These are phyloP conservation scores for Progne subis DNA, from an alignment of 2,113 vertebrate species.

Conservation along the genomic window DNA sequence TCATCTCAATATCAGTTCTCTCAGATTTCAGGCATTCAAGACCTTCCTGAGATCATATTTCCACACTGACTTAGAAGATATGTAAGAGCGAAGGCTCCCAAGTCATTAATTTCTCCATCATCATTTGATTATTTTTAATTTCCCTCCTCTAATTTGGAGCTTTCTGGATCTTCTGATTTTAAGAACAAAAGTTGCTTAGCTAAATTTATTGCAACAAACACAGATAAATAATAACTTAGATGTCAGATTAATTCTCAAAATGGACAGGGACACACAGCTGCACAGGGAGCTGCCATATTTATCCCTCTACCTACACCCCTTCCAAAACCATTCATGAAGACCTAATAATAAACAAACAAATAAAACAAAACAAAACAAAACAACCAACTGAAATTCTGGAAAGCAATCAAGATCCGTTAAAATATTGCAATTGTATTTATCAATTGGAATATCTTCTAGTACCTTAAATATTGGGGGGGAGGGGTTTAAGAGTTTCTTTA, in stretches of 20 bases:
- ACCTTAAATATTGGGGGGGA: background rate
- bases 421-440: background rate
- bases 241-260: background rate
- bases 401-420: background rate
- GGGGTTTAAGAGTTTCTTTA: rapidly evolving
- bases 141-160: background rate
- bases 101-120: background rate
- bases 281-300: background rate
- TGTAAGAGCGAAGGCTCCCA: rapidly evolving
- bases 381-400: background rate
- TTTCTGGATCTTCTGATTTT: background rate
- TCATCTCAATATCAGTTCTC: background rate
- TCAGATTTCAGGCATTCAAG: background rate
- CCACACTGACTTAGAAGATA: background rate
- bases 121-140: background rate
- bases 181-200: background rate
- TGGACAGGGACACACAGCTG: background rate
- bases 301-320: background rate
- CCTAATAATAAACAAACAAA: background rate
- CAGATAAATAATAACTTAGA: background rate
- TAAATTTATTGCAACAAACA: background rate
- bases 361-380: background rate
- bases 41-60: background rate
- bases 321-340: background rate
- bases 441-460: background rate